A percentile compares a stretch with the other conserved stretches of the same genome.
These are phyloP conservation scores for Melanotaenia trifasciata DNA, from an alignment of 2,797 vertebrate genomes.

Conservation along the genomic window DNA sequence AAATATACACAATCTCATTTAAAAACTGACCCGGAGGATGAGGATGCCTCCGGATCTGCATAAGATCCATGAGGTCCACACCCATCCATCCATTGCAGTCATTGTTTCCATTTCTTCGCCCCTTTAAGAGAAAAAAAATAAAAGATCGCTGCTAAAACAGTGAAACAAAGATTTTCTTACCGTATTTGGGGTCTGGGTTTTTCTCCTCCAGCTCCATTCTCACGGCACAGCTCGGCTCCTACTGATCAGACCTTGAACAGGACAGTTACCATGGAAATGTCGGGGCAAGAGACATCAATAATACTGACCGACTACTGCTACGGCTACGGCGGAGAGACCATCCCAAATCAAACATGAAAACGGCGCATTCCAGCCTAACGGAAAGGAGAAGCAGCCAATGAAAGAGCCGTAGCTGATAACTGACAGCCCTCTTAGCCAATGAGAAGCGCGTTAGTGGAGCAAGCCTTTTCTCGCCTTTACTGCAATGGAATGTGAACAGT, in stretches of 20 bases:
- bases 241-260: constrained; percentile 55
- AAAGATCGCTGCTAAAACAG: constrained; percentile 13
- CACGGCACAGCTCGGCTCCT: constrained; percentile 30
- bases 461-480: constrained; percentile 10
- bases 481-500: constrained; percentile 58
- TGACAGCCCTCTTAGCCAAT: constrained; percentile 59
- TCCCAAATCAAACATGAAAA: constrained; percentile 38
- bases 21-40: constrained; percentile 24
- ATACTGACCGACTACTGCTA: constrained; percentile 14
- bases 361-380: constrained; percentile 42
- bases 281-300: constrained; percentile 59
- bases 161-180: constrained; percentile 59
- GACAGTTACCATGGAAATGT: constrained; percentile 78
- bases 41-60: constrained; percentile 51
- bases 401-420: neutral
- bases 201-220: constrained; percentile 83
- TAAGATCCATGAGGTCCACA: constrained; percentile 75
- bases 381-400: constrained; percentile 60
- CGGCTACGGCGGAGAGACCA: constrained; percentile 19
- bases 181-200: constrained; percentile 81
- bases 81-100: constrained; percentile 78
- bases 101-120: constrained; percentile 77
- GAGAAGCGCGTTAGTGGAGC: neutral
- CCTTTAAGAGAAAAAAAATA: constrained; percentile 35
- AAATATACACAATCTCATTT: neutral